These are phyloP conservation scores for Hofmannophila pseudospretella DNA, from an alignment of 2,888 invertebrate genomes.

Conservation along the genomic window DNA sequence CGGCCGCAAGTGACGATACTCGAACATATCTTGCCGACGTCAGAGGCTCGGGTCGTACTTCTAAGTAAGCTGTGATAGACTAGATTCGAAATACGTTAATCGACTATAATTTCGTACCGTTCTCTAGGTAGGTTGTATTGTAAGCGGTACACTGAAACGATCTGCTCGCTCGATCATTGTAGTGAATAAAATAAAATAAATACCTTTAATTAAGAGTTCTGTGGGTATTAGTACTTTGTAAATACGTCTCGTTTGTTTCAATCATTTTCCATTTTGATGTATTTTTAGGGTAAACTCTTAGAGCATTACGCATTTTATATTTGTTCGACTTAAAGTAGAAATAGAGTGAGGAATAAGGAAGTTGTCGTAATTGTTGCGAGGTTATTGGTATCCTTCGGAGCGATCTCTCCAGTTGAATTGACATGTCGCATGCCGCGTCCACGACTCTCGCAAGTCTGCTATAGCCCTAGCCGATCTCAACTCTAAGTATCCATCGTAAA, in stretches of 20 bases:
- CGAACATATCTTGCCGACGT: constrained; percentile 29
- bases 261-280: constrained; percentile 71
- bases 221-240: constrained; percentile 62
- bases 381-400: constrained; percentile 23
- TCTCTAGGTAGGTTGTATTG: constrained; percentile 57
- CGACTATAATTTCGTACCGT: constrained; percentile 40
- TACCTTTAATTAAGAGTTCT: constrained; percentile 51
- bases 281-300: constrained; percentile 64
- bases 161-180: constrained; percentile 37
- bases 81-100: constrained; percentile 58
- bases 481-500: constrained; percentile 1
- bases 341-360: constrained; percentile 46
- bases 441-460: constrained; percentile 10
- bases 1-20: no score
- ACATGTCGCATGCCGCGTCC: constrained; percentile 32
- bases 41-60: constrained; percentile 31
- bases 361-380: constrained; percentile 59
- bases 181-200: constrained; percentile 42
- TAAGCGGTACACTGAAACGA: constrained; percentile 47
- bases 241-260: constrained; percentile 61
- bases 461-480: constrained; percentile 15
- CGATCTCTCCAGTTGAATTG: no score
- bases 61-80: constrained; percentile 72
- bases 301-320: constrained; percentile 67
- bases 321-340: constrained; percentile 54